These are phyloP conservation scores for Drosophila limbata DNA, from an alignment of 2,888 invertebrate genomes.

Conservation along the genomic window DNA sequence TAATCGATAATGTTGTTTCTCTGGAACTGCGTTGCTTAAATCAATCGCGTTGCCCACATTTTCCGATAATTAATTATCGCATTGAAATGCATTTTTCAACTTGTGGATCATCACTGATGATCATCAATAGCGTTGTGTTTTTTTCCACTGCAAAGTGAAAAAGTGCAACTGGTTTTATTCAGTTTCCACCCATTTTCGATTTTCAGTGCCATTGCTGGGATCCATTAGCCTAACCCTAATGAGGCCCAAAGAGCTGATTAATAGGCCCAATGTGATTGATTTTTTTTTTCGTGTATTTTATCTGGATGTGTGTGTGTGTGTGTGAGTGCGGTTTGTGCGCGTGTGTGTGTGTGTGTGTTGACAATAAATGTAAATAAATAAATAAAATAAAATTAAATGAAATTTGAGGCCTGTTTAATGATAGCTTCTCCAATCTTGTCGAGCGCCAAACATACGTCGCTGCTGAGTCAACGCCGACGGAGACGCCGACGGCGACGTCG, in stretches of 20 bases:
- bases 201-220: not conserved
- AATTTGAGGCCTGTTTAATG: constrained; percentile 6
- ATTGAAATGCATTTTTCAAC: constrained; percentile 11
- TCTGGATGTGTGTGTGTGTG: constrained; percentile 9
- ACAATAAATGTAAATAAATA: constrained; percentile 27
- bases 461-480: constrained; percentile 37
- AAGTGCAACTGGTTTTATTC: constrained; percentile 45
- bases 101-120: not conserved
- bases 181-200: constrained; percentile 25
- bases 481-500: not conserved
- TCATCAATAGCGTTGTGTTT: constrained; percentile 1
- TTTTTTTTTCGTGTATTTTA: constrained; percentile 6
- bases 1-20: not conserved
- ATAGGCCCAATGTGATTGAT: constrained; percentile 16
- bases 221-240: constrained; percentile 36
- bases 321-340: constrained; percentile 11
- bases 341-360: constrained; percentile 20
- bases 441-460: constrained; percentile 42
- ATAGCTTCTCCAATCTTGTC: constrained; percentile 62
- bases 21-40: not conserved
- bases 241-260: constrained; percentile 33
- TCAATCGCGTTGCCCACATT: constrained; percentile 1
- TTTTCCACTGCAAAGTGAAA: constrained; percentile 7
- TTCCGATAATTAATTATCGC: constrained; percentile 4
- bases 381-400: constrained; percentile 10